Percentiles rank a stretch among this genome's conserved stretches.
Evolutionary conservation across 2,113 vertebrate genomes (phyloP).

Genomic region (Anas platyrhynchos): DNA sequence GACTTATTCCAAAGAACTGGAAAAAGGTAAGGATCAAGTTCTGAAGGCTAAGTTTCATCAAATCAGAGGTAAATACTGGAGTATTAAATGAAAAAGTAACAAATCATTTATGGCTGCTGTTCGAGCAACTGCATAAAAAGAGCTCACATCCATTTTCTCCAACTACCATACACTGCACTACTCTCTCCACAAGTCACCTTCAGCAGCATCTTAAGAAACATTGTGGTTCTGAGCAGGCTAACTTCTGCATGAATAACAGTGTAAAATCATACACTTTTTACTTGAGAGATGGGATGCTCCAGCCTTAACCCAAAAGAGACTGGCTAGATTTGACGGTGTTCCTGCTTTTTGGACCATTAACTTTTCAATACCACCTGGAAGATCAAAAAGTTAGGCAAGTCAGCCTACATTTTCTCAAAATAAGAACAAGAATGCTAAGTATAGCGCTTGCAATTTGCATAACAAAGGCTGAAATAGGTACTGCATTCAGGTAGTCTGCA

Average conservation of each 20-base stretch:
- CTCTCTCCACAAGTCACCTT: not conserved
- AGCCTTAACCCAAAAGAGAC: not conserved
- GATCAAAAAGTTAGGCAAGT: constrained; percentile 1
- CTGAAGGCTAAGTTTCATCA: not conserved
- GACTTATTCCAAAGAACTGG: not conserved
- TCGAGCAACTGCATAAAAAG: not conserved
- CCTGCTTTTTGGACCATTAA: not conserved
- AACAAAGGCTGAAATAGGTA: constrained; percentile 39
- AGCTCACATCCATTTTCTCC: not conserved
- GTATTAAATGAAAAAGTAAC: not conserved
- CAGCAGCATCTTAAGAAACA: not conserved
- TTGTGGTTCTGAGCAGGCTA: not conserved
- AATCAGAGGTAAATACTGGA: not conserved
- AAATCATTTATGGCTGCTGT: not conserved
- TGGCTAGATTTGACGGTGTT: not conserved
- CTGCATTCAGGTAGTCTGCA: constrained; percentile 34
- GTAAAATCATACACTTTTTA: not conserved
- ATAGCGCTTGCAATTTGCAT: not conserved
- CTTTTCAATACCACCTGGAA: constrained; percentile 31
- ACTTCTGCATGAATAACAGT: not conserved
- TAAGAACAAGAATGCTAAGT: not conserved
- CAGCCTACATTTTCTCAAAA: constrained; percentile 1
- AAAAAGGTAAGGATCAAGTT: not conserved
- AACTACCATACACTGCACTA: not conserved
- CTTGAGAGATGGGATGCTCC: not conserved